Evolutionary conservation across 2,888 invertebrate genomes (phyloP).

Genomic region (Anthophora plumipes): DNA sequence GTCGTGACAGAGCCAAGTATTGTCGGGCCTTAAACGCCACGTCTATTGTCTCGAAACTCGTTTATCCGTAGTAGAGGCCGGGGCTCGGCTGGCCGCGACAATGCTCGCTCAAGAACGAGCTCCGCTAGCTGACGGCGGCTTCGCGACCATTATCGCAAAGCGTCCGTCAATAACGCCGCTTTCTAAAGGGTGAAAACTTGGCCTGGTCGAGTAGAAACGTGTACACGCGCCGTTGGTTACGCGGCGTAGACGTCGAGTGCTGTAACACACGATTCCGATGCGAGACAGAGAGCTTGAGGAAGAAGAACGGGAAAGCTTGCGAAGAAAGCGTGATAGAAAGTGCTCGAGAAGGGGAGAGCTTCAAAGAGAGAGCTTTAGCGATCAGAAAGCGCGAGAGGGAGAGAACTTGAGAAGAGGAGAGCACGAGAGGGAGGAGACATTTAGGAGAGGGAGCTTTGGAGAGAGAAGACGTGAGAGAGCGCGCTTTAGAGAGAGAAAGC

Average conservation of each 20-base stretch:
- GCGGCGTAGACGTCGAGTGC: slow-evolving; percentile 32
- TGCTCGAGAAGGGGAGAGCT: not conserved
- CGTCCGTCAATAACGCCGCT: slow-evolving; percentile 47
- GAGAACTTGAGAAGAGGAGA: not conserved
- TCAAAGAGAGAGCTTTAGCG: too few species aligned
- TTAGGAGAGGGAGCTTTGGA: too few species aligned
- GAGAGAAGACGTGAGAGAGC: too few species aligned
- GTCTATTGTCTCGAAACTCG: slow-evolving; percentile 69
- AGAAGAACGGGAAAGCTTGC: too few species aligned
- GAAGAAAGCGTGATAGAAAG: not conserved
- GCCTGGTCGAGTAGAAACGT: slow-evolving; percentile 26
- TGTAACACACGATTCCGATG: not conserved
- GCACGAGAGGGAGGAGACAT: not conserved
- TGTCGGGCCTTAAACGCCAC: slow-evolving; percentile 59
- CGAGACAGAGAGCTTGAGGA: not conserved
- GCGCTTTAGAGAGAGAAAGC: too few species aligned
- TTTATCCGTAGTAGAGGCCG: slow-evolving; percentile 66
- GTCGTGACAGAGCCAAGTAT: slow-evolving; percentile 22
- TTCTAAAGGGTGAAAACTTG: slow-evolving; percentile 47
- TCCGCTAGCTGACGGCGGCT: slow-evolving; percentile 43
- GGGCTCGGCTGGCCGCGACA: slow-evolving; percentile 37
- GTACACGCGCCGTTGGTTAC: not conserved
- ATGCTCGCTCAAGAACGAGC: slow-evolving; percentile 45
- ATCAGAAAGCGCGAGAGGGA: not conserved
- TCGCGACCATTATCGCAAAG: slow-evolving; percentile 10